These are phyloP conservation scores for Sycophila texana DNA, from an alignment of 2,888 invertebrate species.

Conservation along the genomic window DNA sequence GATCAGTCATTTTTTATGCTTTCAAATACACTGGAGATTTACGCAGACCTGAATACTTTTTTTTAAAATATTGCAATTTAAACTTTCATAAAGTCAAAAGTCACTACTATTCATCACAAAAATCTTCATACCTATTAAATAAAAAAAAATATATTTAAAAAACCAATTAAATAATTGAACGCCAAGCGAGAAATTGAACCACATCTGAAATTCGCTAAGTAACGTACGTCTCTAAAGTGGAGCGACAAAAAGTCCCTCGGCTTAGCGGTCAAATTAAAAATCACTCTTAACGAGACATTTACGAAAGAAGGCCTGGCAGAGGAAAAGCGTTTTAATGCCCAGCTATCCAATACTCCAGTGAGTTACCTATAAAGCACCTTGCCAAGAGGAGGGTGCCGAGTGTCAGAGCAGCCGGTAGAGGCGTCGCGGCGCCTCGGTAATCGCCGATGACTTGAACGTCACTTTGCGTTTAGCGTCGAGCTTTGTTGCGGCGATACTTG, in stretches of 20 bases:
- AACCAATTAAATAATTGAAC: too few relatives aligned
- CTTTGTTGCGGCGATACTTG: slow-evolving; percentile 37
- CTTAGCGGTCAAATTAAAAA: background rate
- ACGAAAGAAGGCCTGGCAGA: background rate
- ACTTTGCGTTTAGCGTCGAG: slow-evolving; percentile 40
- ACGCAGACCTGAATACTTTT: too few relatives aligned
- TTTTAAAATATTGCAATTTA: background rate
- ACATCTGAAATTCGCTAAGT: too few relatives aligned
- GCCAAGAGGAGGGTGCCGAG: background rate
- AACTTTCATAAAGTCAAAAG: background rate
- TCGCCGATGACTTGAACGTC: slow-evolving; percentile 49
- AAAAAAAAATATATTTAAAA: too few relatives aligned
- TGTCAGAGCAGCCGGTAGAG: background rate
- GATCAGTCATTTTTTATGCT: too few relatives aligned
- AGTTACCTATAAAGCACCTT: background rate
- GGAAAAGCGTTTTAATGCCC: background rate
- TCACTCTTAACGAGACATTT: slow-evolving; percentile 3
- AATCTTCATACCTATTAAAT: too few relatives aligned
- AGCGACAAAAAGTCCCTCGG: too few relatives aligned
- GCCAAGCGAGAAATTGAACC: too few relatives aligned
- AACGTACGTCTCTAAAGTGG: too few relatives aligned
- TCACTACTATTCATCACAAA: too few relatives aligned
- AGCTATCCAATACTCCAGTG: background rate
- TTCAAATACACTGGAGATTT: too few relatives aligned
- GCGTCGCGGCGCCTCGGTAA: slow-evolving; percentile 29